Percentiles rank a stretch among this genome's conserved stretches.
These are phyloP conservation scores for Chrysocyon brachyurus DNA, from an alignment of 2,797 vertebrate species.

Conservation along the genomic window DNA sequence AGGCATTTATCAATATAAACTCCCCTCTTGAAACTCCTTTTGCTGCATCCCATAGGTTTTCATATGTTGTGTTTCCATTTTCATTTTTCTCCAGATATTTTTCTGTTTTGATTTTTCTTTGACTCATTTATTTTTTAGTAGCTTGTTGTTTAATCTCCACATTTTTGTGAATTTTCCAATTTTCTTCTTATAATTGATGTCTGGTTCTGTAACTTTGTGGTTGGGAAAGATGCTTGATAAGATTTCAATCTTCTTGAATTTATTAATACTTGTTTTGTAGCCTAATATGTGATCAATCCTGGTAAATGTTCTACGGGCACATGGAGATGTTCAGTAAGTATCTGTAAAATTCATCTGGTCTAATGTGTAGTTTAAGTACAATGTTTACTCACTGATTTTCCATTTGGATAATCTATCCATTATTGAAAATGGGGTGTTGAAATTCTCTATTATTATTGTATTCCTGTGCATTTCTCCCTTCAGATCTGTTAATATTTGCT, in stretches of 20 bases:
- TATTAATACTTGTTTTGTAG: background rate
- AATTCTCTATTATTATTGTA: background rate
- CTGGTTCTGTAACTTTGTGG: background rate
- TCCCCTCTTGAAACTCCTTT: background rate
- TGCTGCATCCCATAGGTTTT: background rate
- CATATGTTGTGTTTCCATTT: background rate
- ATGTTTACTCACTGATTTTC: background rate
- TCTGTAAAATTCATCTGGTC: background rate
- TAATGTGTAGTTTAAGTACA: background rate
- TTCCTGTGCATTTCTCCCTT: background rate
- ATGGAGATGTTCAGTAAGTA: background rate
- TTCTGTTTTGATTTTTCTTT: background rate
- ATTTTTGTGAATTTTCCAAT: background rate
- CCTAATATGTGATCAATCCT: background rate
- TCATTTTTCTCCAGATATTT: background rate
- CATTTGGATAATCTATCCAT: background rate
- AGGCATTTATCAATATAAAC: background rate
- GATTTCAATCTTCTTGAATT: background rate
- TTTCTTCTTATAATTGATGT: background rate
- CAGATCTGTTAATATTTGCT: background rate
- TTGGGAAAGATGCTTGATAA: background rate
- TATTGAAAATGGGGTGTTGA: background rate
- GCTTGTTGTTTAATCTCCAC: background rate
- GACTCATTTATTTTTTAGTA: background rate
- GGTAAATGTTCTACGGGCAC: background rate